Evolutionary conservation across 1,140 invertebrate species (phyloP).

Genomic region (Bactericera cockerelli): DNA sequence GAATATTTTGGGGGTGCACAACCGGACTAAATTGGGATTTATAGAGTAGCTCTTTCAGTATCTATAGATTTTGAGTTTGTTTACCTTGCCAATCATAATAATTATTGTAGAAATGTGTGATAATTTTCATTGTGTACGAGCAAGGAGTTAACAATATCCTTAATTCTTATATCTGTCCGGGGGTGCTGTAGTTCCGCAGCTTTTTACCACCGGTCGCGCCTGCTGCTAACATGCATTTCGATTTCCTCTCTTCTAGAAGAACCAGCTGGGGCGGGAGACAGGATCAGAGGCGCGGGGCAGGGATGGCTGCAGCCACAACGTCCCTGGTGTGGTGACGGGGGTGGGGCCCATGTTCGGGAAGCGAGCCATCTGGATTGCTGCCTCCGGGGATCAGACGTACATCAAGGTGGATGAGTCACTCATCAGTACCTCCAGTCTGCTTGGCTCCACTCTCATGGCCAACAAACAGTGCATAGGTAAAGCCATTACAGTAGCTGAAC

Average conservation of each 20-base stretch:
- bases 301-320: slow-evolving; percentile 52
- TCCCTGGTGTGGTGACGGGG: slow-evolving; percentile 63
- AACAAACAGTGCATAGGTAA: slow-evolving; percentile 71
- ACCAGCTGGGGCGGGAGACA: slow-evolving; percentile 59
- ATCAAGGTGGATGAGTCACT: slow-evolving; percentile 83
- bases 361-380: slow-evolving; percentile 82
- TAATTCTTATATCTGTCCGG: too few relatives aligned
- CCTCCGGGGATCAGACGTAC: slow-evolving; percentile 88
- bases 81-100: too few relatives aligned
- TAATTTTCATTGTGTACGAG: too few relatives aligned
- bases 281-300: slow-evolving; percentile 23
- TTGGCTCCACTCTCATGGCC: slow-evolving; percentile 72
- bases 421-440: slow-evolving; percentile 74
- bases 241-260: slow-evolving; percentile 46
- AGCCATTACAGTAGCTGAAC: neutral
- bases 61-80: too few relatives aligned
- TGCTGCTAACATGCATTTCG: too few relatives aligned
- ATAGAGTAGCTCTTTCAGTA: too few relatives aligned
- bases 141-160: too few relatives aligned
- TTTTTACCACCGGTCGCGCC: too few relatives aligned
- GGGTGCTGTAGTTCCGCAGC: too few relatives aligned
- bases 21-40: too few relatives aligned
- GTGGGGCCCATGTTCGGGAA: slow-evolving; percentile 59
- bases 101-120: too few relatives aligned
- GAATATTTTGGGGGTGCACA: too few relatives aligned